Evolutionary conservation across 2,113 vertebrate species (phyloP), one percentile per base, ranked within the genome.

Genomic region (Agelaius tricolor): DNA sequence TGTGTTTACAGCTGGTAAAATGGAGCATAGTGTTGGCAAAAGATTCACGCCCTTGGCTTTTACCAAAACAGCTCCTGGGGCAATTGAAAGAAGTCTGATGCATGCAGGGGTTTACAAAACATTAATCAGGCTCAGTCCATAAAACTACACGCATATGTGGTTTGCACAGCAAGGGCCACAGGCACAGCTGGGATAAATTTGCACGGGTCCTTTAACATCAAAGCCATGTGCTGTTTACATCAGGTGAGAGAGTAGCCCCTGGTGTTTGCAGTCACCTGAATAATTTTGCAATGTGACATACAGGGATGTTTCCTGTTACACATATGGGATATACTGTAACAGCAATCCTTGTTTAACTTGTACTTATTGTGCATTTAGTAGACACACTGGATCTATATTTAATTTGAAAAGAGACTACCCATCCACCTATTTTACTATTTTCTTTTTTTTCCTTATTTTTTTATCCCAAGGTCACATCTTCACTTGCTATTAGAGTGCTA

Each of bases 241-340:
- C 96, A 96, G 93, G 94, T 95, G 94, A 96, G 94, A 93, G 94
- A 83, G 85, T 88, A 80, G 95, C 94, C 96, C 96, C 90, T 94
- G 94, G 94, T 97, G 94, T 96, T 97, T 89, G 92, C 94, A 97
- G 90, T 97, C 92, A 97, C 96, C 96, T 96, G 95, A 91, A 75
- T 96, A 94, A 96, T 96, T 94, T 93, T 94, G 88, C 92, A 90
- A 2, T 96, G 92, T 92, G 93, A 96, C 93, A 93, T 39, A 83
- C 67, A 59, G 93, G 81, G 95, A 91, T 96, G 94, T 96, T 97
- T 97, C 90, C 94, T 96, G 68, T 79, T 95, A 93, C 41, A 0
- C 93, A 81, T 87, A 31, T 95, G 87, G 65, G 61, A 80, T 69
- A 12, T 82, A 75, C 88, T 79, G 54, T 43, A 75, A 74, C 75